Evolutionary conservation across 2,888 invertebrate genomes (phyloP), one percentile per base, ranked within the genome.

Genomic region (Tipula lateralis): DNA sequence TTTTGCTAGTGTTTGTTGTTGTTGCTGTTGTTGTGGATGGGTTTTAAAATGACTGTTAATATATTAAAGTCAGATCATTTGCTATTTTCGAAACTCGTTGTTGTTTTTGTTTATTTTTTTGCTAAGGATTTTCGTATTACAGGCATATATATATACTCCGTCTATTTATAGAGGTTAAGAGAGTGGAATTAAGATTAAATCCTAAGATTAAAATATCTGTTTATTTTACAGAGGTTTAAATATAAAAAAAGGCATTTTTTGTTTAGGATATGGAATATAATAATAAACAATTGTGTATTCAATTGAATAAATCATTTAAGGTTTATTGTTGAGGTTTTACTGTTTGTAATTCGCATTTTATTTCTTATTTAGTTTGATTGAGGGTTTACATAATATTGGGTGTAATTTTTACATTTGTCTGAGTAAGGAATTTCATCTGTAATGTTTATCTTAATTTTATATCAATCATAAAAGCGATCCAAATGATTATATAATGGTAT

Each of bases 191-290:
- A 66, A 66, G 66, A 66, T 66, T 66, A 66, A 66, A 24, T 66
- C 66, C 66, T 66, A 66, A 66, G 66, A 66, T 66, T 66, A 66
- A 66, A 66, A 66, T 66, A 66, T 66, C 66, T 66, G 66, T 66
- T 66, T 66, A 66, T 66, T 66, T 66, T 66, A 66, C 66, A 66
- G 66, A 66, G 66, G 66, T 66, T 66, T 66, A 66, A 66, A 50
- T 39, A 39, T 3, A 44, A 16, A 16, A 44, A 44, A 44, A 44
- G 16, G n/a, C 1, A 24, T 66, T 24, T 9, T 2, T 24, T 66
- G 19, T 66, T 66, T 66, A 66, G 1, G 24, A 66, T 66, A 24
- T 66, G 66, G 66, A 66, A 24, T 66, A 66, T 66, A 66, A 24
- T 66, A 66, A 66, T 9, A 66, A 66, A 19, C 9, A 66, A 66